Conservation (phyloP, 2,888 invertebrate species). For the Aporophyla nigra region DNA sequence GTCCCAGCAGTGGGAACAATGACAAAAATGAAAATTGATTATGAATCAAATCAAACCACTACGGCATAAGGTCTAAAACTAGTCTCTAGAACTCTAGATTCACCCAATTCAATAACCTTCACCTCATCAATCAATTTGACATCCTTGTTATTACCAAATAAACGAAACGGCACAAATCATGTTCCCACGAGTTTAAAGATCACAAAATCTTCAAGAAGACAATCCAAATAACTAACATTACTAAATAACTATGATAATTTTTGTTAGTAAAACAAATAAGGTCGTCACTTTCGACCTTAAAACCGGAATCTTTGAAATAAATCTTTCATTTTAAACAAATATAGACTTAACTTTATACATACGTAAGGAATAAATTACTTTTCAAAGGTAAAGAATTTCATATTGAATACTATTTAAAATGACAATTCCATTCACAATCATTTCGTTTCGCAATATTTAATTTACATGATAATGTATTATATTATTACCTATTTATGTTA, state of each 20-base stretch:
- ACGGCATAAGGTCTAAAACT: too few species aligned
- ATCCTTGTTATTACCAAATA: not conserved
- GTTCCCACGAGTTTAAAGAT: slow-evolving; percentile 5
- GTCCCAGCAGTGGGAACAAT: too few species aligned
- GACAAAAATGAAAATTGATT: too few species aligned
- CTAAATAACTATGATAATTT: slow-evolving; percentile 34
- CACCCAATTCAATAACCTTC: not conserved
- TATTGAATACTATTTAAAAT: slow-evolving; percentile 45
- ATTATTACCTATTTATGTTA: slow-evolving; percentile 71
- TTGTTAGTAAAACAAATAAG: slow-evolving; percentile 44
- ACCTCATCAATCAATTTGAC: not conserved
- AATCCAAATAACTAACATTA: slow-evolving; percentile 23
- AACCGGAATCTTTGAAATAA: slow-evolving; percentile 30
- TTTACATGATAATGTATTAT: slow-evolving; percentile 71
- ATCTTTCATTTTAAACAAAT: slow-evolving; percentile 40
- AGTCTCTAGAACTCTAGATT: not conserved
- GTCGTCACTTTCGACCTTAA: slow-evolving; percentile 31
- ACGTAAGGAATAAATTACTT: slow-evolving; percentile 47
- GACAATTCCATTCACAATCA: slow-evolving; percentile 68
- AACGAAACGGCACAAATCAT: not conserved
- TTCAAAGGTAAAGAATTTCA: slow-evolving; percentile 47
- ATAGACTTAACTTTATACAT: slow-evolving; percentile 8
- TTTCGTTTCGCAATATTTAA: slow-evolving; percentile 70
- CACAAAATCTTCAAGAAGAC: slow-evolving; percentile 3
- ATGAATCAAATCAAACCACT: too few species aligned